Evolutionary conservation across 1,140 invertebrate genomes (phyloP), one percentile per base, ranked within the genome.

Genomic region (Heliconius nattereri): DNA sequence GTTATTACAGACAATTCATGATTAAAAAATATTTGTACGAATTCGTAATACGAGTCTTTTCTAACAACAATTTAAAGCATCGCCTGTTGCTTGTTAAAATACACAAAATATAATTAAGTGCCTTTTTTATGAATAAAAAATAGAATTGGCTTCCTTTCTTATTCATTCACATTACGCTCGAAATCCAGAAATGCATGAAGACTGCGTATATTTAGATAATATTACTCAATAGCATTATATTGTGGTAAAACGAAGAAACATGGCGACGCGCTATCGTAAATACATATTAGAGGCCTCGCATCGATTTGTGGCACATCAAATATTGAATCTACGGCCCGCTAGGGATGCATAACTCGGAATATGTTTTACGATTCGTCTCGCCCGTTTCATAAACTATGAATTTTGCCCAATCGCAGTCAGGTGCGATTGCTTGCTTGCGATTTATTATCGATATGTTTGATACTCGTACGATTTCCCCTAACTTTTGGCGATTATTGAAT

Each of bases 361-460:
- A 90, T 89, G 86, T 76, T 90, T 89, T 90, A 89, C 88, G 86
- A 86, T 81, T 76, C 80, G 75, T 83, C 80, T 76, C 71, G 37
- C 77, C 71, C 81, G 82, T 78, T 88, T 89, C 87, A 92, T 92
- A 92, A 92, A 92, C 87, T 92, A 92, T 90, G 88, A 88, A 92
- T 92, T 89, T 86, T 80, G 60, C 85, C 86, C 88, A 89, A 90
- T 90, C 90, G 87, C 88, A 90, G 89, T 88, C 90, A 90, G 90
- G 90, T 91, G 90, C 90, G 86, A 90, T 89, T 85, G 87, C 86
- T 84, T 87, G 79, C 76, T 75, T 80, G 78, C 89, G 89, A 92
- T 91, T 92, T 92, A 91, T 89, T 91, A 89, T 89, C 88, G 78
- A 82, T 88, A 60, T 66, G 81, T 81, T 79, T 75, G 78, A 29